Percentiles rank a stretch among this genome's conserved stretches.
Conservation (phyloP, 37 sponge, comb jelly and placozoan genomes). For the Mnemiopsis leidyi region DNA sequence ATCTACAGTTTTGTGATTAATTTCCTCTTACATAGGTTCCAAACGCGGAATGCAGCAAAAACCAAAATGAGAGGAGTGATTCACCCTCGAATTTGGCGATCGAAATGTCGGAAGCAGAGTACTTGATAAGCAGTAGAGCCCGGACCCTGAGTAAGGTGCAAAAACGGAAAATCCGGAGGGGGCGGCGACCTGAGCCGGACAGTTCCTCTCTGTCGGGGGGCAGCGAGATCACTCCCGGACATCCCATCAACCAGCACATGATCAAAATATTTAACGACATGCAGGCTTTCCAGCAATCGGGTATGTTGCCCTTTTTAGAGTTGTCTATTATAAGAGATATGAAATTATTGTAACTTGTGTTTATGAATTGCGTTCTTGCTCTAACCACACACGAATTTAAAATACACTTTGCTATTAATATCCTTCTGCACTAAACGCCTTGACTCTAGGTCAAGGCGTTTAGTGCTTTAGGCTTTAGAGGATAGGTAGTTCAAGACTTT, state of each 20-base stretch:
- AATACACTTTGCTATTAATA: no score
- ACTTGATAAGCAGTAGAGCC: slow-evolving; percentile 11
- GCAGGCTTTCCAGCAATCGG: slow-evolving; percentile 56
- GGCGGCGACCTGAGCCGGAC: background rate
- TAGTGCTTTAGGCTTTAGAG: no score
- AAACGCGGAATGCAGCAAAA: background rate
- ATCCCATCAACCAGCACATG: background rate
- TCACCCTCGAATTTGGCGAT: background rate
- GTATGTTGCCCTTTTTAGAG: background rate
- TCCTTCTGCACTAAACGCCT: no score
- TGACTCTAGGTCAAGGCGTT: no score
- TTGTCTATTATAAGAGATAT: no score
- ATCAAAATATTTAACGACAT: slow-evolving; percentile 49
- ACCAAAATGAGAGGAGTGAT: background rate
- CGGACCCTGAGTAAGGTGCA: background rate
- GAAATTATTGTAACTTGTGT: no score
- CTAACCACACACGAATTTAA: no score
- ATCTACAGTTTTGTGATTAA: no score
- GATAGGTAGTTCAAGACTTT: no score
- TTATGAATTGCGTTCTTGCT: no score
- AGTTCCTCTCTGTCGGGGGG: background rate
- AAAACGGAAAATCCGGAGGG: background rate
- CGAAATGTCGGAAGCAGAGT: background rate
- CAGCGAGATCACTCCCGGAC: background rate
- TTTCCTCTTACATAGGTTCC: background rate